phyloP scores from a whole-genome alignment of 1,140 invertebrate genomes.

The Cardiocondyla obscurior region DNA sequence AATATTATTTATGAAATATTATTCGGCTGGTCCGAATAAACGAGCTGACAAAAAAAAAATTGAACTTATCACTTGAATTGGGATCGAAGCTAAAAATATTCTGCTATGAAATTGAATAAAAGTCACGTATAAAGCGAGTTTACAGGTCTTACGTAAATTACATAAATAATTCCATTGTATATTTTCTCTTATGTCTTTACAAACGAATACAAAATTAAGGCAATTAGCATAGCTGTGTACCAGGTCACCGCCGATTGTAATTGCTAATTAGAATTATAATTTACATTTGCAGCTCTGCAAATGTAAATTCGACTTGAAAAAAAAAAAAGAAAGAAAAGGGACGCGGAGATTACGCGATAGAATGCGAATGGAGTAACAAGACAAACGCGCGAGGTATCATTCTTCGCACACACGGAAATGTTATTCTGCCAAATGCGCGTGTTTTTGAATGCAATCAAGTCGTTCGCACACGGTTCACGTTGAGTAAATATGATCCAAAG shows the following conservation, averaged over 20 bases:
- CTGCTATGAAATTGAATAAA: neutral
- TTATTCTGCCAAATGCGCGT: conserved; percentile 48
- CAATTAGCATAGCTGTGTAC: conserved; percentile 26
- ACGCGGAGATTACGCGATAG: neutral
- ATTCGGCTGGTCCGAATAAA: neutral
- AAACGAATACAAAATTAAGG: neutral
- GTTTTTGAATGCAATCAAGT: conserved; percentile 49
- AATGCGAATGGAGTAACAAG: conserved; percentile 19
- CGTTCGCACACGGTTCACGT: conserved; percentile 40
- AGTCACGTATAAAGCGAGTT: neutral
- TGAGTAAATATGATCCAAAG: conserved; percentile 45
- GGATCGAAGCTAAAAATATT: neutral
- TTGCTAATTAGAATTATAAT: conserved; percentile 49
- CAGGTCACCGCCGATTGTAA: conserved; percentile 27
- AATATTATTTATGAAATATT: neutral
- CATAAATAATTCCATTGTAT: conserved; percentile 20
- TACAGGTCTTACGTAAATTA: neutral
- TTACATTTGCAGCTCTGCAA: conserved; percentile 29
- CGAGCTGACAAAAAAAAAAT: neutral
- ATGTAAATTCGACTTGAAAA: conserved; percentile 34
- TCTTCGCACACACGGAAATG: conserved; percentile 13
- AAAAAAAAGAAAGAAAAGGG: neutral
- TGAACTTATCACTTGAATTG: neutral
- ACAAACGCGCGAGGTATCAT: conserved; percentile 31
- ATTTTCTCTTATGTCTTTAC: neutral